A percentile compares a stretch with the other conserved stretches of the same genome.
Evolutionary conservation across 1,140 invertebrate genomes (phyloP).

Genomic region (Adoxophyes honmai): DNA sequence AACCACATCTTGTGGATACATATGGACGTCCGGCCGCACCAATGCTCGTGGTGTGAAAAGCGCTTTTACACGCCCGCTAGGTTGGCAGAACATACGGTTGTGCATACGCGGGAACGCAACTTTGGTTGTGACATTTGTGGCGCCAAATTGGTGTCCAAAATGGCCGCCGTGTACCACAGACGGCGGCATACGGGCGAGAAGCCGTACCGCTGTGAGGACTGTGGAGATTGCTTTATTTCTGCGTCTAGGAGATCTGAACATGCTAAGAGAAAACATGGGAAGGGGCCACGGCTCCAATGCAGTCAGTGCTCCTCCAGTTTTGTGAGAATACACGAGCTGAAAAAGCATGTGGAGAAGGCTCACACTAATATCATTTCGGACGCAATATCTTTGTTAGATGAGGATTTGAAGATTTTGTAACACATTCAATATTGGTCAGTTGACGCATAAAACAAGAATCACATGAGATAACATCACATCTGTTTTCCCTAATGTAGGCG

Average conservation of each 20-base stretch:
- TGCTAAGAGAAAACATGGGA: conserved; percentile 60
- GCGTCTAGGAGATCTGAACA: conserved; percentile 62
- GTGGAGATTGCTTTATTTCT: conserved; percentile 78
- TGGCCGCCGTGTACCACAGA: conserved; percentile 67
- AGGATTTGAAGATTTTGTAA: too few relatives aligned
- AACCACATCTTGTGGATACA: conserved; percentile 74
- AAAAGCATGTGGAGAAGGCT: conserved; percentile 50
- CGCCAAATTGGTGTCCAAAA: conserved; percentile 61
- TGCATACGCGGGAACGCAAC: conserved; percentile 66
- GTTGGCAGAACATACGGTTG: conserved; percentile 65
- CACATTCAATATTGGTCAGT: too few relatives aligned
- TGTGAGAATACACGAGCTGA: conserved; percentile 49
- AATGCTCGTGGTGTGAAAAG: conserved; percentile 69
- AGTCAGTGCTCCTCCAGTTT: conserved; percentile 44
- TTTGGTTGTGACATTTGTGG: conserved; percentile 73
- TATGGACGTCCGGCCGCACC: conserved; percentile 67
- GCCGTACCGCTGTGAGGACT: conserved; percentile 85
- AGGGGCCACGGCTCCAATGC: conserved; percentile 45
- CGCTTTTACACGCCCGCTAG: conserved; percentile 68
- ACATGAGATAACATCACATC: too few relatives aligned
- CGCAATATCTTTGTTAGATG: too few relatives aligned
- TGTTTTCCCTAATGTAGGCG: too few relatives aligned
- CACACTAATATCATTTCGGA: conserved; percentile 24
- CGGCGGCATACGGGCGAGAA: conserved; percentile 85
- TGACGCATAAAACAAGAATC: too few relatives aligned